These are phyloP conservation scores for Choloepus hoffmanni DNA, from an alignment of 2,113 vertebrate genomes.

Conservation along the genomic window DNA sequence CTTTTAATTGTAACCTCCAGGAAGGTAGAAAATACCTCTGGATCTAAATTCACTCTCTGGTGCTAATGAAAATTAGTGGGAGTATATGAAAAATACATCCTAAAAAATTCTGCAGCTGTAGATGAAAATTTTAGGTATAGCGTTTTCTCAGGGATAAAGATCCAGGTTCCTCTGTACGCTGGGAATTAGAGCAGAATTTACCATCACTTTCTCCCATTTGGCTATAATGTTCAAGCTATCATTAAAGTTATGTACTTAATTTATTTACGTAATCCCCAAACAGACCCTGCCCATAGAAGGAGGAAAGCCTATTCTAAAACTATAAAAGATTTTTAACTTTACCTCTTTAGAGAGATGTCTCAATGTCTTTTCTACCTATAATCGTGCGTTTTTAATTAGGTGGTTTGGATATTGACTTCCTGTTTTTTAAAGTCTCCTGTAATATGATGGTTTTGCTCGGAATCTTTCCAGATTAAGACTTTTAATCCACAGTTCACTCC, in stretches of 20 bases:
- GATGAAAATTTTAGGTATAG: neutral
- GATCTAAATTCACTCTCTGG: neutral
- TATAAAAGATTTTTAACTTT: neutral
- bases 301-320: neutral
- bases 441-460: neutral
- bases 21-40: neutral
- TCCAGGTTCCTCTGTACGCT: neutral
- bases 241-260: neutral
- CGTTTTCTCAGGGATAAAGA: constrained; percentile 22
- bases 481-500: neutral
- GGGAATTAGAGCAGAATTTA: neutral
- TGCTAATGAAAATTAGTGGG: constrained; percentile 37
- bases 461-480: neutral
- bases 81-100: neutral
- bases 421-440: neutral
- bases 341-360: neutral
- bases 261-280: neutral
- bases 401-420: constrained; percentile 15
- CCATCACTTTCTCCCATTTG: neutral
- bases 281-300: neutral
- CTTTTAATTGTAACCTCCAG: neutral
- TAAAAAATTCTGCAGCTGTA: neutral
- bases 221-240: neutral
- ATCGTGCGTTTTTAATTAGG: neutral
- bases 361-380: neutral